Evolutionary conservation across 2,888 invertebrate species (phyloP).

Genomic region (Elegia similella): DNA sequence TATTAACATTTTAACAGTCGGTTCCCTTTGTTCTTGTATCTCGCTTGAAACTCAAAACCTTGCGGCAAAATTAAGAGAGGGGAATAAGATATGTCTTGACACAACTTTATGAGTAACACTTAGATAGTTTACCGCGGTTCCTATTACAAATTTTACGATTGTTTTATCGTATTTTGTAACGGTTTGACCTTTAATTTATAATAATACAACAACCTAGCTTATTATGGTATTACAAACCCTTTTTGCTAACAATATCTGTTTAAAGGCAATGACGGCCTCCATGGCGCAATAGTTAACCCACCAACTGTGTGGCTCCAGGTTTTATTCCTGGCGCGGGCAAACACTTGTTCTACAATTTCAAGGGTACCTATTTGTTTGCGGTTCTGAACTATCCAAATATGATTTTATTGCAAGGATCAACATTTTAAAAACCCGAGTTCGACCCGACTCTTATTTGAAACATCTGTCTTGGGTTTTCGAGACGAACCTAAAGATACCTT

Average conservation of each 20-base stretch:
- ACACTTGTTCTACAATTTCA: no score
- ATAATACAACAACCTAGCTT: background rate
- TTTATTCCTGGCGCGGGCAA: no score
- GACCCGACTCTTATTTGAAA: no score
- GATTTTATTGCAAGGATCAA: no score
- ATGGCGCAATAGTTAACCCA: no score
- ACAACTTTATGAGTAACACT: conserved; percentile 1
- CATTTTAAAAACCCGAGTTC: no score
- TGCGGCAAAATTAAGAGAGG: conserved; percentile 9
- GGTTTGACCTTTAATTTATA: background rate
- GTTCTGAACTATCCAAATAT: no score
- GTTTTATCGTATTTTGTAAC: conserved; percentile 21
- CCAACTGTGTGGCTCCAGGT: no score
- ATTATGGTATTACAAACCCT: background rate
- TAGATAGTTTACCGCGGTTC: conserved; percentile 4
- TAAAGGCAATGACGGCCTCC: background rate
- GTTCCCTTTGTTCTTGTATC: conserved; percentile 1
- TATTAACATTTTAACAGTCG: conserved; percentile 4
- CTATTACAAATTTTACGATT: conserved; percentile 16
- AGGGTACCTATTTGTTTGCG: no score
- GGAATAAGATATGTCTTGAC: conserved; percentile 10
- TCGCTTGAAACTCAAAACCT: conserved; percentile 10
- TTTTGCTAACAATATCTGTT: background rate
- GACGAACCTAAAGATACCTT: no score
- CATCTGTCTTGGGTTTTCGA: no score